Evolutionary conservation across 1,140 invertebrate genomes (phyloP).

Genomic region (Brachionus koreanus): DNA sequence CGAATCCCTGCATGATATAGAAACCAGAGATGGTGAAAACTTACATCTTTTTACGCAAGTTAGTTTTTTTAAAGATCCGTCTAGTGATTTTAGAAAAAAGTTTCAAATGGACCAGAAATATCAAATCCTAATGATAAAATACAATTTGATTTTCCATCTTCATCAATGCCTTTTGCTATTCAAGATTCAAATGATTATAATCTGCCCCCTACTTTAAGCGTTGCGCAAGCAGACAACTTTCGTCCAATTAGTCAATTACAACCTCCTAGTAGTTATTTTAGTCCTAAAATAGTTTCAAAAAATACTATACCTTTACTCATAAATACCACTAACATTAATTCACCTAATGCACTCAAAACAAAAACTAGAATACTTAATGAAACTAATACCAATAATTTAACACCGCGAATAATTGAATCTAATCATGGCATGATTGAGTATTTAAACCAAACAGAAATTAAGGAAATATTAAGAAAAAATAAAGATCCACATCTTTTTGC

Average conservation of each 20-base stretch:
- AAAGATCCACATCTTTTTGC: conserved; percentile 8
- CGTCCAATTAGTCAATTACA: neutral
- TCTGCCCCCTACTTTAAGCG: neutral
- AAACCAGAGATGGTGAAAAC: neutral
- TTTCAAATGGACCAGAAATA: neutral
- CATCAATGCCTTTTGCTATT: neutral
- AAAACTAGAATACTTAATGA: neutral
- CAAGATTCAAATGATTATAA: neutral
- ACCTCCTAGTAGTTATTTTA: neutral
- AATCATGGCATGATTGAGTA: neutral
- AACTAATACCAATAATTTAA: neutral
- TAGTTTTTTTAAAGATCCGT: neutral
- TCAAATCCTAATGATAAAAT: neutral
- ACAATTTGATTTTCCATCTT: neutral
- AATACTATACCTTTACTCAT: neutral
- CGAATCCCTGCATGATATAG: neutral
- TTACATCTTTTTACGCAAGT: neutral
- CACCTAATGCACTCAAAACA: neutral
- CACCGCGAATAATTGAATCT: neutral
- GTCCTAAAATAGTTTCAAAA: neutral
- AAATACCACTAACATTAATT: neutral
- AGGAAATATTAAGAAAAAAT: neutral
- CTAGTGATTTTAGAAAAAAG: neutral
- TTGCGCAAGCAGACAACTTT: neutral
- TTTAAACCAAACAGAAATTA: neutral